Conservation (phyloP, 2,113 vertebrate species). For the Hippocampus mohnikei region DNA sequence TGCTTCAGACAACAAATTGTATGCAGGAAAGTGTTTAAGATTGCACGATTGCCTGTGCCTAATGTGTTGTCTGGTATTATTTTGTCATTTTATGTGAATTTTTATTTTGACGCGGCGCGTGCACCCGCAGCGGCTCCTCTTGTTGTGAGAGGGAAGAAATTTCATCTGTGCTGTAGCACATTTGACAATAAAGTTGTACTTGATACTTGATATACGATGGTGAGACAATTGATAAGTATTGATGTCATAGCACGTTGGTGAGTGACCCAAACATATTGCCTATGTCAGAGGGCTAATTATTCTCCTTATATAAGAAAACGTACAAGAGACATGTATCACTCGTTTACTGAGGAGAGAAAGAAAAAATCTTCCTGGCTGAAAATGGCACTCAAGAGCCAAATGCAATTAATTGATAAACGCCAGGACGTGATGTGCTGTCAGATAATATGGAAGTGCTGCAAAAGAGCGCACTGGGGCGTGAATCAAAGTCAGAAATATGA, state of each 20-base stretch:
- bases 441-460: conserved; percentile 60
- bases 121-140: no score
- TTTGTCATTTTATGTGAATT: no score
- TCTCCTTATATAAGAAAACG: conserved; percentile 41
- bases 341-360: conserved; percentile 41
- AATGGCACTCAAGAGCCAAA: conserved; percentile 62
- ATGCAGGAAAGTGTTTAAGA: no score
- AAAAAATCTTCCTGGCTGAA: conserved; percentile 47
- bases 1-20: no score
- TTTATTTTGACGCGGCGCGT: no score
- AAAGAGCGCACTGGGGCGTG: conserved; percentile 61
- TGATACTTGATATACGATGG: no score
- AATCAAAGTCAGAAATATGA: conserved; percentile 66
- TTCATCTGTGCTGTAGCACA: no score
- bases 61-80: no score
- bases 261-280: neutral
- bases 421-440: conserved; percentile 64
- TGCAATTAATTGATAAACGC: conserved; percentile 75
- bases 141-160: no score
- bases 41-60: no score
- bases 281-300: conserved; percentile 47
- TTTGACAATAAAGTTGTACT: no score
- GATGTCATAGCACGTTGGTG: neutral
- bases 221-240: neutral
- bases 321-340: conserved; percentile 60